Base-by-base conservation (phyloP, 1,140 invertebrate species). In the Pectinophora gossypiella region DNA sequence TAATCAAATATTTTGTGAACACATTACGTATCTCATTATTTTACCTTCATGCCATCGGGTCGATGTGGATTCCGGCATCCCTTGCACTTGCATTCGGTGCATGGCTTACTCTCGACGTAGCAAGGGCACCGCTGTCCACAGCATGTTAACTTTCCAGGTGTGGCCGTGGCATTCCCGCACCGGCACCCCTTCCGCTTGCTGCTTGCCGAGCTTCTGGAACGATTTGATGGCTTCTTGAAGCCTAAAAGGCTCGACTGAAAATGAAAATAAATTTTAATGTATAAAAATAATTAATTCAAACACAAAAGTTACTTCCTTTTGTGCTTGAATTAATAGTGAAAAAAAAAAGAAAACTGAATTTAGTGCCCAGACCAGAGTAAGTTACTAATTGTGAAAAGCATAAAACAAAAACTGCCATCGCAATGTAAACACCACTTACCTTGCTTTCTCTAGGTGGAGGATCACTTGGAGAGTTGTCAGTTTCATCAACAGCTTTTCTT, bases 51-150 rank as follows among this genome's bases (percentile, higher is more conserved):
- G 47, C 94, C 94, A 85, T 94, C 94, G 44, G 92, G 90, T 63
- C 92, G 91, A 69, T 95, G 93, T 12, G 96, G 96, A 90, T 98
- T 98, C 75, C 95, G 86, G 82, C 96, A 98, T 5, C 96, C 96
- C 81, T 94, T 91, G 87, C 96, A 98, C 76, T 93, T 93, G 85
- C 96, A 98, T 59, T 95, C 94, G 21, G 94, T 89, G 75, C 96
- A 97, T 9, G 95, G 92, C 85, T 94, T 95, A 70, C 91, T 93
- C 66, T 94, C 95, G 48, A 95, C 94, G 85, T 97, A 98, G 88
- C 96, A 98, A 0, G 96, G 95, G 89, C 96, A 98, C 55, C 96
- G 89, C 78, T 97, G 96, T 2, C 96, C 96, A 79, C 96, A 96
- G 85, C 96, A 98, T 0, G 96, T 97, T 44, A 97, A 81, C 81